A percentile compares a stretch with the other conserved stretches of the same genome.
Conservation (phyloP, 2,888 invertebrate species). For the Ophion slaviceki region DNA sequence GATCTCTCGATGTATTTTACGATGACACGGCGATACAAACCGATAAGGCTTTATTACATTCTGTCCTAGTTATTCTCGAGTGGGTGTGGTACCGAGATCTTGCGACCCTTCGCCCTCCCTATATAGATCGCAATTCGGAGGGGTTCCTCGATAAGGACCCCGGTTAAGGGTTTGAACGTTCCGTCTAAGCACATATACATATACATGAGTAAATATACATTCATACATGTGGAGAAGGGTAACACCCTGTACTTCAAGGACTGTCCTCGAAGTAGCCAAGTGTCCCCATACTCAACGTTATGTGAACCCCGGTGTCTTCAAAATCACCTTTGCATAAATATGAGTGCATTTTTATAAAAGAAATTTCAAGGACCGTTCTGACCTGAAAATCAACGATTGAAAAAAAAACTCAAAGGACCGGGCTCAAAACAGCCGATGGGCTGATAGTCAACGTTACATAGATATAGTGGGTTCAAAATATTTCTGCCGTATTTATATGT, state of each 20-base stretch:
- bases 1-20: conserved; percentile 31
- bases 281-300: too few species aligned
- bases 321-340: too few species aligned
- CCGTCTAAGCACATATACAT: not conserved
- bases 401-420: too few species aligned
- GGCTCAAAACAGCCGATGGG: too few species aligned
- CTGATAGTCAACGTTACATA: too few species aligned
- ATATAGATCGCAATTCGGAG: conserved; percentile 28
- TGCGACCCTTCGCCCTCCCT: conserved; percentile 43
- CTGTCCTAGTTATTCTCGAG: conserved; percentile 31
- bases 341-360: too few species aligned
- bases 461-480: too few species aligned
- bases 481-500: conserved; percentile 1
- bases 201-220: not conserved
- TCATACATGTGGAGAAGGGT: not conserved
- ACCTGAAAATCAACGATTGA: too few species aligned
- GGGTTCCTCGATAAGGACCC: conserved; percentile 21
- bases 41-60: conserved; percentile 44
- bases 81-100: conserved; percentile 43
- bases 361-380: too few species aligned
- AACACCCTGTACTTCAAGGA: too few species aligned
- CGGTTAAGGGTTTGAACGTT: conserved; percentile 24
- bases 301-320: too few species aligned
- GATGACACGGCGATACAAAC: conserved; percentile 33
- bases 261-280: too few species aligned